A percentile compares a stretch with the other conserved stretches of the same genome.
These are phyloP conservation scores for Paramuricea clavata DNA, from an alignment of 92 coral and sea anemone genomes.

Conservation along the genomic window DNA sequence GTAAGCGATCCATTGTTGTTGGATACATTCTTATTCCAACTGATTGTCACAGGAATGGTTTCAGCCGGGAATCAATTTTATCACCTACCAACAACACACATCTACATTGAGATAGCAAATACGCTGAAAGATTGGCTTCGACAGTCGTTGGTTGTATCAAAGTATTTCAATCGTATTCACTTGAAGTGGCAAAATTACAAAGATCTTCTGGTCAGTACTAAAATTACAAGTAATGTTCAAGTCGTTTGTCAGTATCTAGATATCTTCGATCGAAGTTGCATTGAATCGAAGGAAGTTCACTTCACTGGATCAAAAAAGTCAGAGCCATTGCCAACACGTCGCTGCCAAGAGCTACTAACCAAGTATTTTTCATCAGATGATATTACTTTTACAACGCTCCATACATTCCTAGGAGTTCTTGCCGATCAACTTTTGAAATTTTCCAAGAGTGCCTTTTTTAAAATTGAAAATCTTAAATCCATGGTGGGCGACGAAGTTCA, in stretches of 20 bases:
- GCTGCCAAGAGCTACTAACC: constrained; percentile 26
- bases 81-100: constrained; percentile 37
- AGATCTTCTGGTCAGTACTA: constrained; percentile 28
- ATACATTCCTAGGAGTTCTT: constrained; percentile 20
- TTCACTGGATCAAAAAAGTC: constrained; percentile 26
- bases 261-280: constrained; percentile 7
- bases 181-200: constrained; percentile 1
- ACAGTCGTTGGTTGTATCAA: constrained; percentile 34
- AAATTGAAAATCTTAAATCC: background rate
- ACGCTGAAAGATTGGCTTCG: constrained; percentile 42
- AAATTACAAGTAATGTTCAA: background rate
- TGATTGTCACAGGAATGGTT: constrained; percentile 45
- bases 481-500: constrained; percentile 23
- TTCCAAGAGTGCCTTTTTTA: constrained; percentile 33
- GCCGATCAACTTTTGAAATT: constrained; percentile 42
- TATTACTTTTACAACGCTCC: background rate
- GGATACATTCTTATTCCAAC: constrained; percentile 50
- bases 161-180: constrained; percentile 31
- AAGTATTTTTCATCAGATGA: constrained; percentile 2
- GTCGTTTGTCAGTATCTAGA: background rate
- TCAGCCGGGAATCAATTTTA: constrained; percentile 33
- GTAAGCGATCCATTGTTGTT: constrained; percentile 37
- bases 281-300: constrained; percentile 12
- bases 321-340: background rate
- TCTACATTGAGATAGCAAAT: constrained; percentile 58